These are phyloP conservation scores for Akabosia matsudoensis DNA, from an alignment of 1,140 invertebrate species.

Conservation along the genomic window DNA sequence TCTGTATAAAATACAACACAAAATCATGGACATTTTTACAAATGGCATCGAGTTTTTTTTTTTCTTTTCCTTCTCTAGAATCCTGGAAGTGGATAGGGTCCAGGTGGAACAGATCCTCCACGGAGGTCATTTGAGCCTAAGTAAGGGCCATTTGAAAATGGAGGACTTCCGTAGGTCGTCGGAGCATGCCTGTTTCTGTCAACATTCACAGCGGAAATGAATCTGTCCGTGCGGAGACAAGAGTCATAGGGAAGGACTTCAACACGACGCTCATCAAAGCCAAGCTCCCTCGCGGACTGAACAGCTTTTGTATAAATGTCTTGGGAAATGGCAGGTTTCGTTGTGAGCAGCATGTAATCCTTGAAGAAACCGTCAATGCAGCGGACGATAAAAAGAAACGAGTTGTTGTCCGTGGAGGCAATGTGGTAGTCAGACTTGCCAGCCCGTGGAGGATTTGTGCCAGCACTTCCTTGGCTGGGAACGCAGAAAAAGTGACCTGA, in stretches of 20 bases:
- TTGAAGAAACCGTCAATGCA: conserved; percentile 11
- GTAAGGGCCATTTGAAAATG: not conserved
- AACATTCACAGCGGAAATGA: conserved; percentile 6
- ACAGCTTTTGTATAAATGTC: not conserved
- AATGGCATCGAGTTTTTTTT: not conserved
- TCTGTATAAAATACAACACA: not conserved
- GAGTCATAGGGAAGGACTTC: not conserved
- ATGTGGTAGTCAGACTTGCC: conserved; percentile 8
- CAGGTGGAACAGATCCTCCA: not conserved
- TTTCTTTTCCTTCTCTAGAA: not conserved
- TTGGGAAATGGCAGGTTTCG: not conserved
- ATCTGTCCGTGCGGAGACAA: conserved; percentile 9
- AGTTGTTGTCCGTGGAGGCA: not conserved
- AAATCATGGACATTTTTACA: not conserved
- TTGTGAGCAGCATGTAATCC: conserved; percentile 3
- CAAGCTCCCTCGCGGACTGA: not conserved
- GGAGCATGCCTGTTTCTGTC: not conserved
- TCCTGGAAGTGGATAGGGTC: not conserved
- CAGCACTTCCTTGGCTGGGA: not conserved
- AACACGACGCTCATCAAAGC: conserved; percentile 11
- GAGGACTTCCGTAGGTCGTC: not conserved
- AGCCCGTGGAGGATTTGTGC: not conserved
- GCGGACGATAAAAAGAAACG: conserved; percentile 8
- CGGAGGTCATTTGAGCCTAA: not conserved
- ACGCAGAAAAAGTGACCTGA: conserved; percentile 12